Conservation (phyloP, 2,797 vertebrate genomes). For the Tenualosa ilisha region DNA sequence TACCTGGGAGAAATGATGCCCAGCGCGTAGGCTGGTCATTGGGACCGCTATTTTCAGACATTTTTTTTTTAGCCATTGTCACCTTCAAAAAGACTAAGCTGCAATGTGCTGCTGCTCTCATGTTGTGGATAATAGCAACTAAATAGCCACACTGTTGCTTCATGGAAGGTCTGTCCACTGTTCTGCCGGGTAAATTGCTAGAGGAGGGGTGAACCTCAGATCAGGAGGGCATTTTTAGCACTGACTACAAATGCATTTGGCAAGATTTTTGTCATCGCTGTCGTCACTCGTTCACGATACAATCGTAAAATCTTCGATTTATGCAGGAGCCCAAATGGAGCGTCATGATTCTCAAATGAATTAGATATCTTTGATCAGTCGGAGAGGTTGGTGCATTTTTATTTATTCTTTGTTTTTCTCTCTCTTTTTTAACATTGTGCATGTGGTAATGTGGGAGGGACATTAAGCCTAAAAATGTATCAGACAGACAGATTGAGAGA, state of each 20-base stretch:
- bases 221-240: neutral
- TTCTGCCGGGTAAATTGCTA: neutral
- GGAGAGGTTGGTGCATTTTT: neutral
- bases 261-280: neutral
- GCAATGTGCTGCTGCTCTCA: neutral
- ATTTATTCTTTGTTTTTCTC: neutral
- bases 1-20: neutral
- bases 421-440: neutral
- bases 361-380: neutral
- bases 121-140: slow-evolving; percentile 12
- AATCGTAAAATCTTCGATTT: neutral
- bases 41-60: neutral
- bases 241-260: neutral
- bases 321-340: neutral
- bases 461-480: neutral
- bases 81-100: neutral
- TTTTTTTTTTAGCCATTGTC: neutral
- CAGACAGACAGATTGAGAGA: neutral
- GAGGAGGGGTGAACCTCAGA: neutral
- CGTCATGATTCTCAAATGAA: neutral
- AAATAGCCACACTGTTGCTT: neutral
- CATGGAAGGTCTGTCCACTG: neutral
- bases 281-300: no score
- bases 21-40: neutral
- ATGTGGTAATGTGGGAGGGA: neutral